Percentiles rank a stretch among this genome's conserved stretches.
Evolutionary conservation across 2,888 invertebrate genomes (phyloP).

Genomic region (Ctena decussata): DNA sequence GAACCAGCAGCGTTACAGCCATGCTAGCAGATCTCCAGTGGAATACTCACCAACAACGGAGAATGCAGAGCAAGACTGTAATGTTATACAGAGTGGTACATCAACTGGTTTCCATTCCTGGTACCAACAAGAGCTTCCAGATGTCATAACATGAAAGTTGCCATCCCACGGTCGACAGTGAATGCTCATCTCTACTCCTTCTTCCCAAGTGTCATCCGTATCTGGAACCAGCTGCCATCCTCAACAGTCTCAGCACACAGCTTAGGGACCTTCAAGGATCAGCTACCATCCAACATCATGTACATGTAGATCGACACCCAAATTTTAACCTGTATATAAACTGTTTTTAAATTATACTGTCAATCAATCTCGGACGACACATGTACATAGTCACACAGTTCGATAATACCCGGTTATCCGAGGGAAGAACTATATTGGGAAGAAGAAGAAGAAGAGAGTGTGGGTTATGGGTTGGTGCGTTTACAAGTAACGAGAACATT

Average conservation of each 20-base stretch:
- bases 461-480: too few relatives aligned
- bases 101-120: not conserved
- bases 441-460: too few relatives aligned
- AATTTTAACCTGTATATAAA: not conserved
- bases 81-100: not conserved
- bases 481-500: too few relatives aligned
- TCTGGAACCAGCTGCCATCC: not conserved
- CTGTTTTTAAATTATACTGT: too few relatives aligned
- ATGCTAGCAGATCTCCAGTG: not conserved
- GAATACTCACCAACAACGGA: not conserved
- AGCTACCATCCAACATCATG: not conserved
- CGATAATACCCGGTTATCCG: too few relatives aligned
- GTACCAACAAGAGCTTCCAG: not conserved
- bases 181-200: not conserved
- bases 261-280: not conserved
- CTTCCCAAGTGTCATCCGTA: not conserved
- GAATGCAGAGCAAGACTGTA: not conserved
- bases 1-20: not conserved
- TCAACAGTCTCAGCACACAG: not conserved
- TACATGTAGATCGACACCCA: not conserved
- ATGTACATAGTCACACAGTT: too few relatives aligned
- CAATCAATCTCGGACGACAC: too few relatives aligned
- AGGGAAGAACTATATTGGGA: too few relatives aligned
- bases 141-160: not conserved
- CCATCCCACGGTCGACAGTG: not conserved